Percentiles rank a stretch among this genome's conserved stretches.
Evolutionary conservation across 2,888 invertebrate species (phyloP).

Genomic region (Megalurothrips usitatus): DNA sequence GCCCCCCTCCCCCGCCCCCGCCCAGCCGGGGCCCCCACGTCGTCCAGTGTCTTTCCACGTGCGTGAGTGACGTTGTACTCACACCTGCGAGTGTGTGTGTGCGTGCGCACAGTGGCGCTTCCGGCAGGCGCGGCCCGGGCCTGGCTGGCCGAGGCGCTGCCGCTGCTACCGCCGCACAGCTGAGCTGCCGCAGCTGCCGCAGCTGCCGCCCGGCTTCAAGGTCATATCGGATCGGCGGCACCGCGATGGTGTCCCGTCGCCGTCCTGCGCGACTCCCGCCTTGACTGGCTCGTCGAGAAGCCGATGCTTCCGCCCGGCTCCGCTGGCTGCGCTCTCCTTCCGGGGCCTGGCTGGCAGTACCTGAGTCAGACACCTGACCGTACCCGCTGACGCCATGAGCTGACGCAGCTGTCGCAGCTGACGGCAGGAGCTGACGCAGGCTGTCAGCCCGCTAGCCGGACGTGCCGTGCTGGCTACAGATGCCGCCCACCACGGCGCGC

Average conservation of each 20-base stretch:
- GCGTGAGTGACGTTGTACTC: background rate
- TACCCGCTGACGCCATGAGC: too few species aligned
- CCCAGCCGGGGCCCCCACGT: background rate
- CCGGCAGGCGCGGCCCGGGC: background rate
- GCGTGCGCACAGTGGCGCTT: background rate
- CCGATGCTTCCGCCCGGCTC: background rate
- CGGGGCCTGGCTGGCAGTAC: too few species aligned
- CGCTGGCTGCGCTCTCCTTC: too few species aligned
- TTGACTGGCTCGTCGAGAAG: background rate
- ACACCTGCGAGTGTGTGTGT: background rate
- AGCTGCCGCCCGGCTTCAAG: background rate
- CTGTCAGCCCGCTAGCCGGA: too few species aligned
- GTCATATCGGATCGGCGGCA: constrained; percentile 5
- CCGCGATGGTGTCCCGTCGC: background rate
- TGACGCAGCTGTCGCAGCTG: too few species aligned
- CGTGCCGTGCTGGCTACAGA: too few species aligned
- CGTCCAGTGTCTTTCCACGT: background rate
- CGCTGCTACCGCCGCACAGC: background rate
- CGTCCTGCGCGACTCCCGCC: background rate
- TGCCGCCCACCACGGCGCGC: too few species aligned
- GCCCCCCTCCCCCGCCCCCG: background rate
- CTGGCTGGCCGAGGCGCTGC: background rate
- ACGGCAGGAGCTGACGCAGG: too few species aligned
- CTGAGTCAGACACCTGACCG: too few species aligned
- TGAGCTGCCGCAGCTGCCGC: background rate